Evolutionary conservation across 2,888 invertebrate genomes (phyloP).

Genomic region (Stenichneumon culpator): DNA sequence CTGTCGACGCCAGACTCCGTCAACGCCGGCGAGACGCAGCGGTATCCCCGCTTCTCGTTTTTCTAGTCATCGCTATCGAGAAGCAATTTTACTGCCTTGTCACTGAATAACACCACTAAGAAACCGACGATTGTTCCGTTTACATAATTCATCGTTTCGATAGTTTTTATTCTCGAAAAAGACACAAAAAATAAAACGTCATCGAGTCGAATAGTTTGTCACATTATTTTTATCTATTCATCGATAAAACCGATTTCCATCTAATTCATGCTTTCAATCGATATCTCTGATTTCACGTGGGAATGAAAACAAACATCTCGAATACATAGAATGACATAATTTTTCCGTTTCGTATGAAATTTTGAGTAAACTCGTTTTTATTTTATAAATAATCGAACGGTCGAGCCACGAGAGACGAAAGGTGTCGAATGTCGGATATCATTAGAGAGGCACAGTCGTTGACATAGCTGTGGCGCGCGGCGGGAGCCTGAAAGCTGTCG

Average conservation of each 20-base stretch:
- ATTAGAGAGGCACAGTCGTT: slow-evolving; percentile 53
- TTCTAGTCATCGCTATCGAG: slow-evolving; percentile 20
- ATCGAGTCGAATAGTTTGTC: neutral
- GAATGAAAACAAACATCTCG: neutral
- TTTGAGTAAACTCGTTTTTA: neutral
- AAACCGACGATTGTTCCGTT: neutral
- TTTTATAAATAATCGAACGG: neutral
- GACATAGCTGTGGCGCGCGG: slow-evolving; percentile 54
- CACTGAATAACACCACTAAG: neutral
- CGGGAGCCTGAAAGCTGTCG: slow-evolving; percentile 45
- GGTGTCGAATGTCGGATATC: slow-evolving; percentile 29
- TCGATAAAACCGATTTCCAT: neutral
- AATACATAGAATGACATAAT: neutral
- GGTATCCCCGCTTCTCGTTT: slow-evolving; percentile 13
- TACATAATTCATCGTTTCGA: neutral
- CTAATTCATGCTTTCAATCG: neutral
- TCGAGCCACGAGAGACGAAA: neutral
- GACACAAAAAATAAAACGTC: neutral
- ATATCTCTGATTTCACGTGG: neutral
- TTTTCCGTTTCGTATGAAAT: neutral
- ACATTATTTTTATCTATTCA: neutral
- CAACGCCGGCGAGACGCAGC: neutral
- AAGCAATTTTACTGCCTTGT: neutral
- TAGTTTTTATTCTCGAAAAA: neutral
- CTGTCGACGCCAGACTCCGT: slow-evolving; percentile 24